Conservation (phyloP, 2,797 vertebrate genomes). For the Acanthopagrus latus region DNA sequence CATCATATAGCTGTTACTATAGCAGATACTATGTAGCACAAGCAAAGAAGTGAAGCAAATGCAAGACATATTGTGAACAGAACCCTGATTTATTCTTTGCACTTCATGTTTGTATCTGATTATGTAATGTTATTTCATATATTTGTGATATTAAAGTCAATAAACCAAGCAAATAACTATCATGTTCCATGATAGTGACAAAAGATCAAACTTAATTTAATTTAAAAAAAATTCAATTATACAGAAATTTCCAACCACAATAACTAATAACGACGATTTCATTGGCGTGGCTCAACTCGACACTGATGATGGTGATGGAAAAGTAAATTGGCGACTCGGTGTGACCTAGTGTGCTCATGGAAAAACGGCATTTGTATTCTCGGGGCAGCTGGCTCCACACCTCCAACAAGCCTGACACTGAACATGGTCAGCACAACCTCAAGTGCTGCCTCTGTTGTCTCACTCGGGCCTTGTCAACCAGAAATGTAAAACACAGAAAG, state of each 20-base stretch:
- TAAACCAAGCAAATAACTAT: neutral
- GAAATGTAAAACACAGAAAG: conserved; percentile 60
- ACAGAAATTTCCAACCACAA: neutral
- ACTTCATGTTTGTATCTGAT: no score
- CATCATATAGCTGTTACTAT: no score
- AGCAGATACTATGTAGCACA: no score
- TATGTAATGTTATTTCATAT: no score
- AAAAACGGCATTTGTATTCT: no score
- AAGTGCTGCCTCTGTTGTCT: conserved; percentile 17
- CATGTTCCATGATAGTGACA: neutral
- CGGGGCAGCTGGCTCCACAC: conserved; percentile 15
- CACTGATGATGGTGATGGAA: no score
- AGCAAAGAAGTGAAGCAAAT: no score
- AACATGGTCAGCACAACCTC: neutral
- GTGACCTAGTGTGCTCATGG: no score
- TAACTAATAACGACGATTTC: neutral
- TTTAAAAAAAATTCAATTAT: neutral
- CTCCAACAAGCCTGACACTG: neutral
- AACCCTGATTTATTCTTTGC: no score
- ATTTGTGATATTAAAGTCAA: neutral
- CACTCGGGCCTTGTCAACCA: conserved; percentile 1
- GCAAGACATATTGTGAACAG: no score
- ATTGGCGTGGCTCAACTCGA: no score
- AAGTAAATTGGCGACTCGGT: no score
- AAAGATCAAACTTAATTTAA: neutral